Percentiles rank a stretch among this genome's conserved stretches.
Evolutionary conservation across 2,888 invertebrate genomes (phyloP).

Genomic region (Alloplasta piceator): DNA sequence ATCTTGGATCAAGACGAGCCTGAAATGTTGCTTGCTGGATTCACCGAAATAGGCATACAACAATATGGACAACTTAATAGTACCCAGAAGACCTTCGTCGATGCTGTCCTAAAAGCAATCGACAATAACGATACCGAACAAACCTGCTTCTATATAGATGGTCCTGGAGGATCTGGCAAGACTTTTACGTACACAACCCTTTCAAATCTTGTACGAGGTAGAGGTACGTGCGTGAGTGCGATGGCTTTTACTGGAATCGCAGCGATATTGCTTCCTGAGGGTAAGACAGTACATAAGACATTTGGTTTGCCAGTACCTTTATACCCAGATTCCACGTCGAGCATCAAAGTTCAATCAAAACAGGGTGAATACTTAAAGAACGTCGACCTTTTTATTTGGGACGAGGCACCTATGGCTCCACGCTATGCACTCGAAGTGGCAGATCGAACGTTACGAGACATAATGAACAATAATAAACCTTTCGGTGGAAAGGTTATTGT

Average conservation of each 20-base stretch:
- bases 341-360: conserved; percentile 59
- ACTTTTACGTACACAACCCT: conserved; percentile 78
- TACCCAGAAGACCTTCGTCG: conserved; percentile 64
- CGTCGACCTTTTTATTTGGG: conserved; percentile 62
- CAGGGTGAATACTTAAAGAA: conserved; percentile 53
- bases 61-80: conserved; percentile 61
- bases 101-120: conserved; percentile 49
- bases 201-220: conserved; percentile 58
- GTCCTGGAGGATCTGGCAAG: conserved; percentile 66
- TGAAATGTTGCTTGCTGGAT: conserved; percentile 2
- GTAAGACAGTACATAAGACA: conserved; percentile 77
- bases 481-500: conserved; percentile 70
- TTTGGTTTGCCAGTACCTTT: conserved; percentile 74
- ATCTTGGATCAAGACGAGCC: conserved; percentile 21
- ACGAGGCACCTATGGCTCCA: conserved; percentile 69
- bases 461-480: conserved; percentile 67
- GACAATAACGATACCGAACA: conserved; percentile 30
- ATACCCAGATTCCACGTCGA: conserved; percentile 48
- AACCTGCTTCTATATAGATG: conserved; percentile 74
- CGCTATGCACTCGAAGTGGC: conserved; percentile 64
- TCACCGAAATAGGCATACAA: conserved; percentile 33
- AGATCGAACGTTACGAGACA: conserved; percentile 66
- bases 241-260: conserved; percentile 60
- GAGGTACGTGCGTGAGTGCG: conserved; percentile 57
- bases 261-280: conserved; percentile 75